Evolutionary conservation across 2,113 vertebrate genomes (phyloP).

Genomic region (Semicossyphus pulcher): DNA sequence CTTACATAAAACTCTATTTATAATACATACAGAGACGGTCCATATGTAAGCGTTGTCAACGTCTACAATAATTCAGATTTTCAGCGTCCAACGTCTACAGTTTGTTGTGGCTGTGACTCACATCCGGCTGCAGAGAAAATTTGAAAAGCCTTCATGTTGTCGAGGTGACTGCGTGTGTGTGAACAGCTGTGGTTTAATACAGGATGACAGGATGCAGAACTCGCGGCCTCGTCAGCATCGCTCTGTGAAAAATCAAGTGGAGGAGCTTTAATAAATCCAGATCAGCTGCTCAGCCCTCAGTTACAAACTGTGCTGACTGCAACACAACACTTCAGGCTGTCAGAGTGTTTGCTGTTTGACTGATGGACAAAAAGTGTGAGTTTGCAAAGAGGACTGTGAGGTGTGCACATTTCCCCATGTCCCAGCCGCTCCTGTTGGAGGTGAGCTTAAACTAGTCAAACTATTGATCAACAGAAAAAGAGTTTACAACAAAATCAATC

Average conservation of each 20-base stretch:
- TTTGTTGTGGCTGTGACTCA: not conserved
- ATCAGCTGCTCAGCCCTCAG: constrained; percentile 7
- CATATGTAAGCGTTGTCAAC: not conserved
- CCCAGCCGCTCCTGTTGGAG: not conserved
- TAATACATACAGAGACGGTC: not conserved
- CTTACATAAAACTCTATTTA: too few relatives aligned
- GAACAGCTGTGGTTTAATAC: not conserved
- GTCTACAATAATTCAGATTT: not conserved
- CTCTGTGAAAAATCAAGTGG: not conserved
- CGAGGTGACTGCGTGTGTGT: not conserved
- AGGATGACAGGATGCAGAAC: not conserved
- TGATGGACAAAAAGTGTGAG: not conserved
- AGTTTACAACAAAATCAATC: too few relatives aligned
- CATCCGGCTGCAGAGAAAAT: not conserved
- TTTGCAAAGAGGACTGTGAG: not conserved
- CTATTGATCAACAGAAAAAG: not conserved
- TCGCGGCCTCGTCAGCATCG: not conserved
- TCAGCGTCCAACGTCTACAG: not conserved
- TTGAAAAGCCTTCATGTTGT: not conserved
- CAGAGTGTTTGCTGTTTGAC: not conserved
- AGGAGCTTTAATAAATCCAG: constrained; percentile 8
- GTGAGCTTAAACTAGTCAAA: not conserved
- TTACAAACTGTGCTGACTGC: not conserved
- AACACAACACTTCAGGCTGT: not conserved
- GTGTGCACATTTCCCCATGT: not conserved